Evolutionary conservation across 2,797 vertebrate species (phyloP), one percentile per base, ranked within the genome.

Genomic region (Oreochromis grahami): DNA sequence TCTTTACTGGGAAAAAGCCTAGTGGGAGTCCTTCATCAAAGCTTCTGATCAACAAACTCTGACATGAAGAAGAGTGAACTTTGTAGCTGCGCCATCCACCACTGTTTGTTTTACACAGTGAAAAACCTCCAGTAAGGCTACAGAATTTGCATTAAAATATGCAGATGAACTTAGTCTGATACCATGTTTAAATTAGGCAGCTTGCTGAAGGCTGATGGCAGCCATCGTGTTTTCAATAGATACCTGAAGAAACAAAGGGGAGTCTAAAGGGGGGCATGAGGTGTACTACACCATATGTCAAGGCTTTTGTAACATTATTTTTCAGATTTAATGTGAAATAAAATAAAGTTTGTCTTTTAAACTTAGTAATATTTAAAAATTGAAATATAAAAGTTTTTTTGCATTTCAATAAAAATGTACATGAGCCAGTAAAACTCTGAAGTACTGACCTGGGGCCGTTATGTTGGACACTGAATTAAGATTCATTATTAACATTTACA

Each of bases 131-230:
- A 63, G 4, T 36, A 3, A 63, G 19, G 32, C 32, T 63, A 36
- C 58, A 63, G 58, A 63, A 36, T 12, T 36, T 8, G 36, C 58
- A 63, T n/a, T 63, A 63, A 63, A 63, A 63, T 63, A 36, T 36
- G 58, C 32, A 13, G 58, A 63, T 63, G 4, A 8, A 63, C 58
- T 63, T 63, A 60, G 56, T 60, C 56, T 3, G 10, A 36, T 36
- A 1, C 58, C 0, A 3, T 63, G 58, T 63, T 63, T 63, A 36
- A 36, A 2, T 36, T 1, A 13, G 32, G 58, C 10, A 3, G n/a
- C 58, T n/a, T 63, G 58, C 32, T 63, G 32, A n/a, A 63, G 1
- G 32, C 17, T 36, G 17, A 60, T 2, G 58, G 17, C 10, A 63
- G 58, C 58, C 32, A 13, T 13, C 1, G 9, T 36, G 32, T 63